A percentile compares a stretch with the other conserved stretches of the same genome.
phyloP scores from a whole-genome alignment of 2,797 vertebrate genomes.

The Anguilla megastoma region DNA sequence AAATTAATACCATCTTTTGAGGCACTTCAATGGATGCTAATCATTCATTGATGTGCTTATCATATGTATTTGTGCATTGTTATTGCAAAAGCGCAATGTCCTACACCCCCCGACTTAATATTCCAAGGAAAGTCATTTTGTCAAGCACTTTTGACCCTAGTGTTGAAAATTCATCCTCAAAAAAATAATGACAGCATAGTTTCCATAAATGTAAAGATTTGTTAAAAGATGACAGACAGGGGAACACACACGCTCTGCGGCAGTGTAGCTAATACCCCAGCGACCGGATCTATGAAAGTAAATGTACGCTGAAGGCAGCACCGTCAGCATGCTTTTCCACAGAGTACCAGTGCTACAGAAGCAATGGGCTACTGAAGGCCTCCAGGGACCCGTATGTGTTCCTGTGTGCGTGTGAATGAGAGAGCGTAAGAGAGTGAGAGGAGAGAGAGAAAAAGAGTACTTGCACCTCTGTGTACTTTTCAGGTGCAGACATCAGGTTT shows the following conservation, averaged over 20 bases:
- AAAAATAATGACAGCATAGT: not conserved
- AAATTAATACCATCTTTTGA: not conserved
- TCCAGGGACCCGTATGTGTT: not conserved
- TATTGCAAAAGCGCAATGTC: not conserved
- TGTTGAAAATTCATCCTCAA: not conserved
- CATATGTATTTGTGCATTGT: not conserved
- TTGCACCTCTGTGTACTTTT: not conserved
- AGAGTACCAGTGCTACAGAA: not conserved
- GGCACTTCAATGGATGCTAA: not conserved
- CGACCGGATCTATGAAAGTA: not conserved
- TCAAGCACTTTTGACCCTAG: not conserved
- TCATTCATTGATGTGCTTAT: not conserved
- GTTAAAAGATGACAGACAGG: slow-evolving; percentile 14
- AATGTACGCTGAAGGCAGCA: slow-evolving; percentile 2
- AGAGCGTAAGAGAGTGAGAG: not conserved
- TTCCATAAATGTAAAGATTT: not conserved
- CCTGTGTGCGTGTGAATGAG: not conserved
- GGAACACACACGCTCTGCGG: slow-evolving; percentile 1
- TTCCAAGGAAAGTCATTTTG: not conserved
- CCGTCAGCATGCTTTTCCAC: slow-evolving; percentile 13
- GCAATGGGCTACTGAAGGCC: not conserved
- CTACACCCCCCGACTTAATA: not conserved
- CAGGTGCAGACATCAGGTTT: not conserved
- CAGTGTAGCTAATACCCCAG: slow-evolving; percentile 10
- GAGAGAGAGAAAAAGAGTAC: not conserved